Conservation (phyloP, 2,797 vertebrate genomes). For the Danio kyathit region DNA sequence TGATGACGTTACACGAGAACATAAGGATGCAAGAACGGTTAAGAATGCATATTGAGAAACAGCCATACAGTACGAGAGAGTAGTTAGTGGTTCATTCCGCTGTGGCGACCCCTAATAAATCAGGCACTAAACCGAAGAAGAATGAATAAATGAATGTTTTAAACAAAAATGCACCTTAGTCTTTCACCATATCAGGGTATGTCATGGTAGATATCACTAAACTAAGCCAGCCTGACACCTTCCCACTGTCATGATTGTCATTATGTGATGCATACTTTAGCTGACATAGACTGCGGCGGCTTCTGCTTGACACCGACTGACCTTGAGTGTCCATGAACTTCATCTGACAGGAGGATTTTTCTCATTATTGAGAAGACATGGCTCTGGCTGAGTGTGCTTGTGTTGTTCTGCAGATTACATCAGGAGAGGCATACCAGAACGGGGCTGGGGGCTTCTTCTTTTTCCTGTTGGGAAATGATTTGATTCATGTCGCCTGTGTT, state of each 20-base stretch:
- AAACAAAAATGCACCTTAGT: too few species aligned
- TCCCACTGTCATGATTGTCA: conserved; percentile 3
- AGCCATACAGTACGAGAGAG: too few species aligned
- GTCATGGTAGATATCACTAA: not conserved
- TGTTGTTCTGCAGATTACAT: conserved; percentile 58
- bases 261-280: not conserved
- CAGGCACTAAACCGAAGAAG: too few species aligned
- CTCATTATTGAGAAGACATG: conserved; percentile 34
- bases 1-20: too few species aligned
- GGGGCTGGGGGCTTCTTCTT: conserved; percentile 54
- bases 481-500: conserved; percentile 47
- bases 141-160: too few species aligned
- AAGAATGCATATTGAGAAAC: too few species aligned
- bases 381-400: conserved; percentile 20
- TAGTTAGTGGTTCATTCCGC: too few species aligned
- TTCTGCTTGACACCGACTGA: conserved; percentile 5
- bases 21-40: too few species aligned
- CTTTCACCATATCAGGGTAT: not conserved
- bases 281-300: not conserved
- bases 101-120: too few species aligned
- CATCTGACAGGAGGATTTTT: conserved; percentile 21
- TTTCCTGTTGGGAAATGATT: conserved; percentile 53
- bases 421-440: conserved; percentile 57
- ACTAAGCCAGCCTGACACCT: not conserved
- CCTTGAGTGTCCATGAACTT: not conserved